phyloP scores from a whole-genome alignment of 2,888 invertebrate species.

The Agonum fuliginosum region DNA sequence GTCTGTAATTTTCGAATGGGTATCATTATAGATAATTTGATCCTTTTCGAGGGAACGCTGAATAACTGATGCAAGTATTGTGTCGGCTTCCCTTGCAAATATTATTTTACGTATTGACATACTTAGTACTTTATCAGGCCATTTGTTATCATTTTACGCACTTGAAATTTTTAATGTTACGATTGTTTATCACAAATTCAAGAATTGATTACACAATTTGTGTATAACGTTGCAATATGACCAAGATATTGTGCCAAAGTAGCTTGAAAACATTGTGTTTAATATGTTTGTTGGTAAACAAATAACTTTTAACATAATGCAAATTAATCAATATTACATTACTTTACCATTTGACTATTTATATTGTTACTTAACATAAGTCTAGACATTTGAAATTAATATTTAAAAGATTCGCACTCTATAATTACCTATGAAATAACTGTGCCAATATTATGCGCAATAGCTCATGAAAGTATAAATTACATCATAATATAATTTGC shows the following conservation, averaged over 20 bases:
- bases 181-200: background rate
- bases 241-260: background rate
- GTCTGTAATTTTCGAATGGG: slow-evolving; percentile 11
- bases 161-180: background rate
- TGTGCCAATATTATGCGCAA: slow-evolving; percentile 37
- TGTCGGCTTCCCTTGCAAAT: background rate
- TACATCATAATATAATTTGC: slow-evolving; percentile 5
- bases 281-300: background rate
- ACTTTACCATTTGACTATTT: background rate
- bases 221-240: background rate
- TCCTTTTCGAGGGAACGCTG: background rate
- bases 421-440: slow-evolving; percentile 26
- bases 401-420: background rate
- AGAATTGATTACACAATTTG: background rate
- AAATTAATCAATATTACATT: background rate
- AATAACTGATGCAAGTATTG: slow-evolving; percentile 21
- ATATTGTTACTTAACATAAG: background rate
- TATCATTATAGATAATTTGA: slow-evolving; percentile 48
- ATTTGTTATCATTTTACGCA: background rate
- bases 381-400: slow-evolving; percentile 6
- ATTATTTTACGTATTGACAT: background rate
- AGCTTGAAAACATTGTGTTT: background rate
- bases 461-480: slow-evolving; percentile 32
- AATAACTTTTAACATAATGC: background rate
- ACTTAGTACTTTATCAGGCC: background rate